Evolutionary conservation across 2,888 invertebrate genomes (phyloP).

Genomic region (Acrocera orbiculus): DNA sequence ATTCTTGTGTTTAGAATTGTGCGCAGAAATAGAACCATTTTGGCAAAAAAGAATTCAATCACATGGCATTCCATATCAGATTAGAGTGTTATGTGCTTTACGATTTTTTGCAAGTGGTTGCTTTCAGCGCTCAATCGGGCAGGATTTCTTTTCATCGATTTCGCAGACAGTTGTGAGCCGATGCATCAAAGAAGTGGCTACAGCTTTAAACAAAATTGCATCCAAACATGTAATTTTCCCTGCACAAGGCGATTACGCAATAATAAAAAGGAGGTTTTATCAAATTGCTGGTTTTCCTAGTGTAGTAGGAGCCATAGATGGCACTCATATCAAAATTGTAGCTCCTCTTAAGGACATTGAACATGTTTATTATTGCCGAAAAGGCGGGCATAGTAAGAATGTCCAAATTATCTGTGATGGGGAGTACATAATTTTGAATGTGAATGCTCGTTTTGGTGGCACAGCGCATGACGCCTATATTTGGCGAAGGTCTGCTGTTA

Average conservation of each 20-base stretch:
- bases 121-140: slow-evolving; percentile 3
- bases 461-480: slow-evolving; percentile 5
- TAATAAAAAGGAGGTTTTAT: not conserved
- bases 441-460: slow-evolving; percentile 4
- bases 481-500: slow-evolving; percentile 2
- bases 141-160: slow-evolving; percentile 1
- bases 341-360: not conserved
- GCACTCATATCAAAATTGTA: not conserved
- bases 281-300: not conserved
- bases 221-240: not conserved
- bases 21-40: not conserved
- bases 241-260: not conserved
- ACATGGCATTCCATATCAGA: not conserved
- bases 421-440: slow-evolving; percentile 3
- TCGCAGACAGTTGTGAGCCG: slow-evolving; percentile 3
- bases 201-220: slow-evolving; percentile 2
- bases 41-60: not conserved
- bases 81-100: not conserved
- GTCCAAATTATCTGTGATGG: slow-evolving; percentile 8
- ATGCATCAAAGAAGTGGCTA: slow-evolving; percentile 1
- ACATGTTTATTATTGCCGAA: slow-evolving; percentile 5
- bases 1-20: slow-evolving; percentile 1
- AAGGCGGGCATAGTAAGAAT: slow-evolving; percentile 9
- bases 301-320: not conserved
- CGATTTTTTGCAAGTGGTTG: slow-evolving; percentile 2